Evolutionary conservation across 2,113 vertebrate genomes (phyloP).

Genomic region (Xiphophorus couchianus): DNA sequence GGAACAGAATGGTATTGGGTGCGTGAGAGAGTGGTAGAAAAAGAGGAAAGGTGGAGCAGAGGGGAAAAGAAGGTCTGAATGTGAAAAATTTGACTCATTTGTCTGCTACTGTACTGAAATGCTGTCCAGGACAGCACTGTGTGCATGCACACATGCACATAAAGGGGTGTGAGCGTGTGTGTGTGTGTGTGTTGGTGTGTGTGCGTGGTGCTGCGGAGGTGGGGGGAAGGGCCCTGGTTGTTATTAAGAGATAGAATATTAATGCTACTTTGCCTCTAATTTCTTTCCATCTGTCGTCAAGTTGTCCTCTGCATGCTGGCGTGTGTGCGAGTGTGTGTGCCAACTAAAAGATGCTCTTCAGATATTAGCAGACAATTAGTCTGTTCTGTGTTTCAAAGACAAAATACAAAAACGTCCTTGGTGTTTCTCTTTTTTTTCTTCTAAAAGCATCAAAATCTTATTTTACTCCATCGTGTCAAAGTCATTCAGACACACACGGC

Average conservation of each 20-base stretch:
- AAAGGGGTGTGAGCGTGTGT: constrained; percentile 6
- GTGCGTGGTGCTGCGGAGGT: constrained; percentile 26
- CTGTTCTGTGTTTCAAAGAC: constrained; percentile 62
- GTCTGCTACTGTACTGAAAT: constrained; percentile 32
- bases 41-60: constrained; percentile 18
- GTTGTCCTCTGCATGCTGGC: constrained; percentile 55
- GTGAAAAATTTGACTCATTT: constrained; percentile 56
- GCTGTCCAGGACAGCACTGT: constrained; percentile 48
- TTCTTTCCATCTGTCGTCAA: constrained; percentile 78
- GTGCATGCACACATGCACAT: not conserved
- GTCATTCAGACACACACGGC: constrained; percentile 58
- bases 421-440: constrained; percentile 35
- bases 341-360: constrained; percentile 64
- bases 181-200: constrained; percentile 1
- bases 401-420: constrained; percentile 63
- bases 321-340: constrained; percentile 51
- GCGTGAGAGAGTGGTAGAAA: constrained; percentile 2
- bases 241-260: constrained; percentile 63
- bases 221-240: constrained; percentile 48
- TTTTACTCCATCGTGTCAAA: constrained; percentile 62
- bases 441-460: constrained; percentile 62
- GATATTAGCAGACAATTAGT: constrained; percentile 74
- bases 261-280: constrained; percentile 76
- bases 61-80: constrained; percentile 32
- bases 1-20: constrained; percentile 42